Percentiles rank a stretch among this genome's conserved stretches.
Conservation (phyloP, 2,113 vertebrate species). For the Aptenodytes patagonicus region DNA sequence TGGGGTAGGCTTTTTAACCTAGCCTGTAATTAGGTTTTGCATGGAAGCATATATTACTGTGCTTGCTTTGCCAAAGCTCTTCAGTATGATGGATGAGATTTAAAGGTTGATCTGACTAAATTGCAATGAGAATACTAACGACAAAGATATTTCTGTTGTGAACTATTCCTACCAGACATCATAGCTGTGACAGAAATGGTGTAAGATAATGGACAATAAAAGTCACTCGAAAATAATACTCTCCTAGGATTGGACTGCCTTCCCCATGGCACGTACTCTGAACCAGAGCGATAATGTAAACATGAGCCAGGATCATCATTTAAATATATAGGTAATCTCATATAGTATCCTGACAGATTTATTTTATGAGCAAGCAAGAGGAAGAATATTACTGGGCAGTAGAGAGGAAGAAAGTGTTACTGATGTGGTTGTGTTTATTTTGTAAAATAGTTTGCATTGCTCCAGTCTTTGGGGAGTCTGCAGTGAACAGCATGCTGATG, state of each 20-base stretch:
- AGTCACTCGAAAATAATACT: slow-evolving; percentile 72
- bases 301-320: slow-evolving; percentile 55
- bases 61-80: slow-evolving; percentile 63
- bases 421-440: slow-evolving; percentile 9
- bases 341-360: slow-evolving; percentile 53
- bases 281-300: slow-evolving; percentile 25
- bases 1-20: slow-evolving; percentile 41
- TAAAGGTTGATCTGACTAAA: slow-evolving; percentile 54
- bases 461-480: background rate
- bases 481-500: background rate
- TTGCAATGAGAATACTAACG: slow-evolving; percentile 55
- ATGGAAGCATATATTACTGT: slow-evolving; percentile 55
- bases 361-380: slow-evolving; percentile 46
- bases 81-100: slow-evolving; percentile 57
- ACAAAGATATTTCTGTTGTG: slow-evolving; percentile 60
- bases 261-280: background rate
- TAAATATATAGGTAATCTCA: slow-evolving; percentile 67
- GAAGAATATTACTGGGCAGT: background rate
- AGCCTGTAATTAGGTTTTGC: slow-evolving; percentile 61
- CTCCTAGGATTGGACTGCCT: slow-evolving; percentile 63
- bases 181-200: slow-evolving; percentile 64
- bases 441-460: background rate
- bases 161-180: slow-evolving; percentile 67
- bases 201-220: slow-evolving; percentile 78
- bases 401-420: background rate